Evolutionary conservation across 2,113 vertebrate species (phyloP).

Genomic region (Hippocampus abdominalis): DNA sequence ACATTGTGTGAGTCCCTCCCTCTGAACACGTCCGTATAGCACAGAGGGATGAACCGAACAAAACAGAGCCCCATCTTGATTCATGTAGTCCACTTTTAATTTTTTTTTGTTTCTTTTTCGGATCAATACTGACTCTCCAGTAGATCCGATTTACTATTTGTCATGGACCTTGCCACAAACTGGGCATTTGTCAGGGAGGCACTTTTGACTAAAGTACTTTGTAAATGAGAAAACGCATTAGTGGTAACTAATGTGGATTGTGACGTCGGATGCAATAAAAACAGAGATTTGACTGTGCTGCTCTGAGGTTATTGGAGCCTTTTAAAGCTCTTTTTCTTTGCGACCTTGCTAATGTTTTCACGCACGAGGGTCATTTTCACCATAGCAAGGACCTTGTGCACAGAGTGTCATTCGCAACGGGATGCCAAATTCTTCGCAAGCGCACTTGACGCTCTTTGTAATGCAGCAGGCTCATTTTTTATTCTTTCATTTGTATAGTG

Average conservation of each 20-base stretch:
- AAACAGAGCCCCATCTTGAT: slow-evolving; percentile 56
- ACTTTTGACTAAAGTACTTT: slow-evolving; percentile 32
- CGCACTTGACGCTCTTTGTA: slow-evolving; percentile 18
- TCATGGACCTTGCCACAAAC: slow-evolving; percentile 55
- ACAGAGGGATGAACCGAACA: slow-evolving; percentile 28
- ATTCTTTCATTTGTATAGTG: not conserved
- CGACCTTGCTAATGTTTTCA: slow-evolving; percentile 32
- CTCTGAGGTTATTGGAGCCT: slow-evolving; percentile 21
- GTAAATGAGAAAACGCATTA: slow-evolving; percentile 25
- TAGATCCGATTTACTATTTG: slow-evolving; percentile 60
- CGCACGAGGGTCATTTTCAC: slow-evolving; percentile 52
- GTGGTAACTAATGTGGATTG: slow-evolving; percentile 20
- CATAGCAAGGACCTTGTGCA: slow-evolving; percentile 42
- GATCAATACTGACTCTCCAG: slow-evolving; percentile 67
- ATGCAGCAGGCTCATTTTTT: slow-evolving; percentile 17
- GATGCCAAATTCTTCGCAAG: slow-evolving; percentile 55
- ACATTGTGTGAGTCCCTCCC: slow-evolving; percentile 12
- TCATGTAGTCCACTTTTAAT: slow-evolving; percentile 61
- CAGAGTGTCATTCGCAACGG: slow-evolving; percentile 60
- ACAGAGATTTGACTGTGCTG: slow-evolving; percentile 10
- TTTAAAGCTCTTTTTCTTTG: slow-evolving; percentile 20
- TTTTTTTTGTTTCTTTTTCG: not conserved
- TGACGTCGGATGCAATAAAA: slow-evolving; percentile 16
- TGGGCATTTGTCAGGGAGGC: slow-evolving; percentile 22
- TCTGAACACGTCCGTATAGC: slow-evolving; percentile 30